phyloP scores from a whole-genome alignment of 2,113 vertebrate species.

The Rhabdornis inornatus region DNA sequence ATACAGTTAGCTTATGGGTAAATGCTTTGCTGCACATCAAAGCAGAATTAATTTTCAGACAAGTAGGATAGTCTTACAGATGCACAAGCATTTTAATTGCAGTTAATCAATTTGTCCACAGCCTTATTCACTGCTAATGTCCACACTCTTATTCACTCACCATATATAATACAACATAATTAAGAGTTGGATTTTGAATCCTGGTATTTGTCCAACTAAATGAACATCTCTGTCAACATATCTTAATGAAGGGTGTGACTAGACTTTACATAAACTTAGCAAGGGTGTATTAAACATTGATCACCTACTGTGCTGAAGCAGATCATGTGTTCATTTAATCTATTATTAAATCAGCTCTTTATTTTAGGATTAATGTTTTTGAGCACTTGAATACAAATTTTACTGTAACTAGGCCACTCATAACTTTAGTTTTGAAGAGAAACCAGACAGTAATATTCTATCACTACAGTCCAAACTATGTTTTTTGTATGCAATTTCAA shows the following conservation, averaged over 20 bases:
- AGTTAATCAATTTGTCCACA: conserved; percentile 16
- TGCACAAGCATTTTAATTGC: conserved; percentile 6
- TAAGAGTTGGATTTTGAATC: conserved; percentile 1
- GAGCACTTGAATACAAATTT: background rate
- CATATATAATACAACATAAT: background rate
- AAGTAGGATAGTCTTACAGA: background rate
- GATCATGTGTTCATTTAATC: background rate
- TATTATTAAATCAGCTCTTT: conserved; percentile 18
- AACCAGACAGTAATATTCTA: background rate
- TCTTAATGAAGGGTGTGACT: conserved; percentile 39
- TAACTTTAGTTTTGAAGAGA: background rate
- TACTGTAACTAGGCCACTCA: background rate
- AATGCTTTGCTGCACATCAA: background rate
- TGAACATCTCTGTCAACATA: conserved; percentile 10
- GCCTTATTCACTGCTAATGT: conserved; percentile 5
- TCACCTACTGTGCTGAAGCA: background rate
- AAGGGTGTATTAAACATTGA: conserved; percentile 2
- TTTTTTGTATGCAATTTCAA: background rate
- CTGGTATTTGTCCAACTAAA: background rate
- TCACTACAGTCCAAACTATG: background rate
- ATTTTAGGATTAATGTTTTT: conserved; percentile 17
- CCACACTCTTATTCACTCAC: background rate
- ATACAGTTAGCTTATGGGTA: background rate
- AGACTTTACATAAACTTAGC: conserved; percentile 38
- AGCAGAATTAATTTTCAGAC: background rate